Conservation (phyloP, 2,888 invertebrate genomes). For the Apantesis nais region DNA sequence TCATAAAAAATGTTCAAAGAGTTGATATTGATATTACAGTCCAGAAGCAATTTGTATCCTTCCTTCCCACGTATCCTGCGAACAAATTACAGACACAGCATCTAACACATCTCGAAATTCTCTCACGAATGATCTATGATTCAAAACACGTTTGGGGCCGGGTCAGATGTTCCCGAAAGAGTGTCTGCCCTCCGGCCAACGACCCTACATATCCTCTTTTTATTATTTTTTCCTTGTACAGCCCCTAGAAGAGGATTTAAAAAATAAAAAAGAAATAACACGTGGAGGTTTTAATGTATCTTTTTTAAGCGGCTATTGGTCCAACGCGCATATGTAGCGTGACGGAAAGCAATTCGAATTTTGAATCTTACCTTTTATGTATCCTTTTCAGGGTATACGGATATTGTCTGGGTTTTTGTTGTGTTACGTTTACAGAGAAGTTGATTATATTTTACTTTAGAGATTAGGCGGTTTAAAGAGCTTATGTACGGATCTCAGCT, state of each 20-base stretch:
- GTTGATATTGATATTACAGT: background rate
- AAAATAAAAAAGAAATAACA: constrained; percentile 36
- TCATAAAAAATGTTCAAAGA: background rate
- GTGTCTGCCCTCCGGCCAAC: constrained; percentile 52
- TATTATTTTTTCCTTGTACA: constrained; percentile 51
- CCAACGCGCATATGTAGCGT: constrained; percentile 16
- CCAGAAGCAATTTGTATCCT: constrained; percentile 3
- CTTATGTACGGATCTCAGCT: background rate
- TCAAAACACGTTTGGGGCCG: constrained; percentile 56
- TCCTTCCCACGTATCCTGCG: constrained; percentile 11
- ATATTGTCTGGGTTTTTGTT: background rate
- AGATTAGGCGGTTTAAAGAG: too few relatives aligned
- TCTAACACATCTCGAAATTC: constrained; percentile 42
- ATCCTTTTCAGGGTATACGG: background rate
- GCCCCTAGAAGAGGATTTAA: constrained; percentile 42
- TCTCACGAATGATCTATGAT: constrained; percentile 53
- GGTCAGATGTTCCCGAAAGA: constrained; percentile 51
- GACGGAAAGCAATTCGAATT: constrained; percentile 20
- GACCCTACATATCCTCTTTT: constrained; percentile 50
- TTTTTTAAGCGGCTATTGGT: constrained; percentile 24
- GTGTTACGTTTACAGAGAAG: background rate
- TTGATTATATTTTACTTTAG: background rate
- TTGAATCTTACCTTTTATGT: background rate
- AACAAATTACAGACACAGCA: constrained; percentile 14
- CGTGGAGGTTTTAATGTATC: constrained; percentile 39